Evolutionary conservation across 2,113 vertebrate genomes (phyloP).

Genomic region (Marmota flaviventris): DNA sequence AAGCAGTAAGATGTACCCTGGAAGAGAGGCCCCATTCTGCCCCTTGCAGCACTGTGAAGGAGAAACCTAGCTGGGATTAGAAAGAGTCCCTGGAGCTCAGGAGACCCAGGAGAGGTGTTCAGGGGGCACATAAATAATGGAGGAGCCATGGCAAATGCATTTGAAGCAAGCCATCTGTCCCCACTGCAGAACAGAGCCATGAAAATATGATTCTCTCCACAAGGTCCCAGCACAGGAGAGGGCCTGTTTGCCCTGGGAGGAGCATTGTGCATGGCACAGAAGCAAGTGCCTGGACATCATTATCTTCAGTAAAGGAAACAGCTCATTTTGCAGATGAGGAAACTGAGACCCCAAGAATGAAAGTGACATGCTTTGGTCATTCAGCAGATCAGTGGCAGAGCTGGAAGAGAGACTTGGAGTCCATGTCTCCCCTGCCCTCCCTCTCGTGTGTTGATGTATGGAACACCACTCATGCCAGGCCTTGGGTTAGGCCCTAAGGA

Average conservation of each 20-base stretch:
- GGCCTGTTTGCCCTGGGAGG: not conserved
- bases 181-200: constrained; percentile 35
- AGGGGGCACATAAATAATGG: constrained; percentile 87
- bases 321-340: not conserved
- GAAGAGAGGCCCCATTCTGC: not conserved
- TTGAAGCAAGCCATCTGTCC: constrained; percentile 86
- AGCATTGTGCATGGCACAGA: not conserved
- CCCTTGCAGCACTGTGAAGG: not conserved
- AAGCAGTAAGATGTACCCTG: not conserved
- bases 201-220: not conserved
- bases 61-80: not conserved
- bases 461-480: not conserved
- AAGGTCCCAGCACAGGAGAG: not conserved
- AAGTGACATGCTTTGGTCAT: not conserved
- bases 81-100: not conserved
- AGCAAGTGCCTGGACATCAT: not conserved
- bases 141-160: constrained; percentile 83
- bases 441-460: not conserved
- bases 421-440: not conserved
- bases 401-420: not conserved
- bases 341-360: not conserved
- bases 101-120: constrained; percentile 27
- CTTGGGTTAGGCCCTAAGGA: not conserved
- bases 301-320: not conserved
- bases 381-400: not conserved